A percentile compares a stretch with the other conserved stretches of the same genome.
Conservation (phyloP, 2,113 vertebrate species). For the Pandion haliaetus region DNA sequence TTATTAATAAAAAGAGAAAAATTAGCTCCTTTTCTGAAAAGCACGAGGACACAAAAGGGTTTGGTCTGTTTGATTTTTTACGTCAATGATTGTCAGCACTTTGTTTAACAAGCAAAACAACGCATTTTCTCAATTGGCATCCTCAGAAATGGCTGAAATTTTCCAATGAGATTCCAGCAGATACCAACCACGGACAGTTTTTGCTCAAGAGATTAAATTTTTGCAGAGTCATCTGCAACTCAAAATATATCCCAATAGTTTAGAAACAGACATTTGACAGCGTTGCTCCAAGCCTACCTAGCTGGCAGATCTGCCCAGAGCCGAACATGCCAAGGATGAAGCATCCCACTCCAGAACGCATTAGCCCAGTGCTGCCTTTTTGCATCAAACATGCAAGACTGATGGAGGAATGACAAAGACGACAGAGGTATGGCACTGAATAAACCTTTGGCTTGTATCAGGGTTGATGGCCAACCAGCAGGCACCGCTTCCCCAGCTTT, state of each 20-base stretch:
- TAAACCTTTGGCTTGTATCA: background rate
- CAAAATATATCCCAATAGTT: background rate
- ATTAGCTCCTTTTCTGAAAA: background rate
- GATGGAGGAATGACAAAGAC: background rate
- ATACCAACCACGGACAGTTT: background rate
- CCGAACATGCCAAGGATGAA: fast-evolving
- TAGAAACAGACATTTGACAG: background rate
- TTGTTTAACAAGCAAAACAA: background rate
- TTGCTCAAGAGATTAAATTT: background rate
- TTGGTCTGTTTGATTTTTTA: background rate
- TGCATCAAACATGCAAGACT: fast-evolving
- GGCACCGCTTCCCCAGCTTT: background rate
- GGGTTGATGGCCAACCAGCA: background rate
- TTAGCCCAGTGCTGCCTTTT: background rate
- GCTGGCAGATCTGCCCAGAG: background rate
- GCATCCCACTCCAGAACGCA: background rate
- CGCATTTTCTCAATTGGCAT: background rate
- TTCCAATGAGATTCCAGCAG: background rate
- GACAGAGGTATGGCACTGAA: background rate
- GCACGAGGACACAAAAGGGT: background rate
- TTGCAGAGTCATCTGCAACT: background rate
- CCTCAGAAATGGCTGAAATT: background rate
- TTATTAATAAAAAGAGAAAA: background rate
- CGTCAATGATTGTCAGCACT: background rate
- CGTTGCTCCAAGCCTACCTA: background rate